Percentiles rank a stretch among this genome's conserved stretches.
Conservation (phyloP, 2,113 vertebrate species). For the Notiomystis cincta region DNA sequence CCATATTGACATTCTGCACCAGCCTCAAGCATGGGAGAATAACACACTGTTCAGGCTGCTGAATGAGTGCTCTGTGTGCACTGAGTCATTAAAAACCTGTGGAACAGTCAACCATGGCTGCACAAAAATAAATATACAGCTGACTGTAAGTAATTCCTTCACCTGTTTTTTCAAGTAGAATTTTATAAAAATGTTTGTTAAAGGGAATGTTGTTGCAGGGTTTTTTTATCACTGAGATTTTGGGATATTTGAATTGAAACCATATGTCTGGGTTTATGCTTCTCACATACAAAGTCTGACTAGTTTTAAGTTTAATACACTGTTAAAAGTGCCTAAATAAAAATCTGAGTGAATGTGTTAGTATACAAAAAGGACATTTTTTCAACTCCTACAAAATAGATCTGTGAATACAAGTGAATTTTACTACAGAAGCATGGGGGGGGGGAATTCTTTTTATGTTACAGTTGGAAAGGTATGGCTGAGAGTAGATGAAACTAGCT, state of each 20-base stretch:
- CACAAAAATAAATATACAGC: constrained; percentile 64
- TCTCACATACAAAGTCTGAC: constrained; percentile 4
- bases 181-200: constrained; percentile 63
- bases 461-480: background rate
- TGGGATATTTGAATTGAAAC: constrained; percentile 54
- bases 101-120: constrained; percentile 25
- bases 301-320: constrained; percentile 50
- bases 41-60: constrained; percentile 15
- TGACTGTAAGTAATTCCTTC: constrained; percentile 34
- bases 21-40: constrained; percentile 40
- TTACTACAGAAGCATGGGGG: background rate
- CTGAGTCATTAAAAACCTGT: constrained; percentile 24
- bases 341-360: background rate
- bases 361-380: constrained; percentile 8
- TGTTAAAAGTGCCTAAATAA: constrained; percentile 33
- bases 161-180: constrained; percentile 39
- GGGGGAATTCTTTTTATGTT: background rate
- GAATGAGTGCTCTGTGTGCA: constrained; percentile 63
- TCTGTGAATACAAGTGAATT: background rate
- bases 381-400: background rate
- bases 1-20: background rate
- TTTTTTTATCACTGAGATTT: constrained; percentile 9
- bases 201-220: background rate
- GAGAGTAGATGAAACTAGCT: background rate
- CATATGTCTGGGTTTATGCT: constrained; percentile 33